Conservation (phyloP, 2,888 invertebrate genomes). For the Pristionchus entomophagus region DNA sequence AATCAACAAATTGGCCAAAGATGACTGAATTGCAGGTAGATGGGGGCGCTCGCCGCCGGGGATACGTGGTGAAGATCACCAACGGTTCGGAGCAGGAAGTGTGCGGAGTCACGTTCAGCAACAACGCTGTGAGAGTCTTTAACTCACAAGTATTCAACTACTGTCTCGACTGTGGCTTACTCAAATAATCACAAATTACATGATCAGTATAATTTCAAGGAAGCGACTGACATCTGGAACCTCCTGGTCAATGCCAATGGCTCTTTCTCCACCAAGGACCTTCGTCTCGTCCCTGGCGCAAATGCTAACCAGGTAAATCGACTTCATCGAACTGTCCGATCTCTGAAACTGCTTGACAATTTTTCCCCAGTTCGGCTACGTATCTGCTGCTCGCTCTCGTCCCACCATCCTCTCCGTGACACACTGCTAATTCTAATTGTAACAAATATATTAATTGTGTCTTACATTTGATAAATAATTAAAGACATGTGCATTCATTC, state of each 20-base stretch:
- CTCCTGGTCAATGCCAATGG: background rate
- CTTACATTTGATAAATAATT: too few relatives aligned
- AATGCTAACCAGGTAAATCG: background rate
- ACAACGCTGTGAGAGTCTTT: background rate
- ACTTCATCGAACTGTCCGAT: background rate
- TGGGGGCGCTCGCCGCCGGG: too few relatives aligned
- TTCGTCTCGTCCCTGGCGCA: background rate
- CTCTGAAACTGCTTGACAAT: background rate
- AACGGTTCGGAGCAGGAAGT: background rate
- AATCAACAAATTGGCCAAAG: too few relatives aligned
- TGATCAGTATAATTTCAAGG: background rate
- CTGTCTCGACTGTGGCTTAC: too few relatives aligned
- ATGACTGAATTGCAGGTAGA: background rate
- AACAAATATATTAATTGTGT: background rate
- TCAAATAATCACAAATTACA: too few relatives aligned
- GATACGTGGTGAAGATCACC: constrained; percentile 9
- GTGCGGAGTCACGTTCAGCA: constrained; percentile 15
- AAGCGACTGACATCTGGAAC: background rate
- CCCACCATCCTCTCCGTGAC: background rate
- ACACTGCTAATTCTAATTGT: background rate
- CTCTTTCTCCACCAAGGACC: background rate
- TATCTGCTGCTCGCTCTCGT: background rate
- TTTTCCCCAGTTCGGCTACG: background rate
- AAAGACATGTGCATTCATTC: too few relatives aligned
- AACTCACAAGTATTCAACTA: too few relatives aligned